These are phyloP conservation scores for Gadopsis bispinosus DNA, from an alignment of 2,797 vertebrate species.

Conservation along the genomic window DNA sequence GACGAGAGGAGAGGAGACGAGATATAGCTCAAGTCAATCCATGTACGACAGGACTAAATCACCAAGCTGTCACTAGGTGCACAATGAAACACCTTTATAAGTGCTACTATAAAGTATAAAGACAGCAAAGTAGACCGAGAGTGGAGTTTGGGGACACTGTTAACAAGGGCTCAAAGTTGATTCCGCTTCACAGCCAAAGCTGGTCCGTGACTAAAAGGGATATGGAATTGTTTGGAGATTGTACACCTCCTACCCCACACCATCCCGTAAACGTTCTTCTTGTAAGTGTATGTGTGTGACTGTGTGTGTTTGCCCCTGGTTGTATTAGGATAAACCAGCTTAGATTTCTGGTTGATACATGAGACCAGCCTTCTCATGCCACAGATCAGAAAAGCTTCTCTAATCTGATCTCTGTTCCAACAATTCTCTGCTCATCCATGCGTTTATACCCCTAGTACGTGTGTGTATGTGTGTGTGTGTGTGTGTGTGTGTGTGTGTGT, in stretches of 20 bases:
- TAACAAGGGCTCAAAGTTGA: constrained; percentile 72
- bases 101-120: constrained; percentile 49
- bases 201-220: constrained; percentile 71
- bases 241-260: constrained; percentile 11
- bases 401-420: constrained; percentile 85
- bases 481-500: constrained; percentile 20
- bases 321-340: constrained; percentile 77
- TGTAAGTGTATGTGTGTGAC: constrained; percentile 37
- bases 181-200: constrained; percentile 68
- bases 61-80: constrained; percentile 34
- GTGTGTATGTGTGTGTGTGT: constrained; percentile 33
- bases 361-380: constrained; percentile 80
- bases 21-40: constrained; percentile 17
- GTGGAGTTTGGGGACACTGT: constrained; percentile 64
- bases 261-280: constrained; percentile 63
- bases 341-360: constrained; percentile 84
- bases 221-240: constrained; percentile 70
- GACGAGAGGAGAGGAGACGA: constrained; percentile 6
- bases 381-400: constrained; percentile 79
- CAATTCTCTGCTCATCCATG: constrained; percentile 73
- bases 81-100: constrained; percentile 36
- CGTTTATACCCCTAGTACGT: constrained; percentile 64
- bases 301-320: constrained; percentile 61
- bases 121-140: constrained; percentile 49
- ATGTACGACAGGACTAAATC: constrained; percentile 21